A percentile compares a stretch with the other conserved stretches of the same genome.
phyloP scores from a whole-genome alignment of 1,140 invertebrate genomes.

The Popillia japonica region DNA sequence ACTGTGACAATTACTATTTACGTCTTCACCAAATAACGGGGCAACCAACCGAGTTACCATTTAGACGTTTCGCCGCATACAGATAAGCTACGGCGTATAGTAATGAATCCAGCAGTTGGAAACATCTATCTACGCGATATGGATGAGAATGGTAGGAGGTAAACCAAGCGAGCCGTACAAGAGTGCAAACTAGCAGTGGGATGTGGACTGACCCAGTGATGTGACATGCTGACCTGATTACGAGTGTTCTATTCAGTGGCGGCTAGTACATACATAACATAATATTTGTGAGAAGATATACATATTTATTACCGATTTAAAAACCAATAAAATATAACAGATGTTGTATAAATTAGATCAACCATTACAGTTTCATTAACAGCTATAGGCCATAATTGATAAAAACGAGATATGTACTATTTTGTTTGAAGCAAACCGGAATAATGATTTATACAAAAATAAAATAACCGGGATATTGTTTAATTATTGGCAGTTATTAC shows the following conservation, averaged over 20 bases:
- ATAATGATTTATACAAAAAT: too few relatives aligned
- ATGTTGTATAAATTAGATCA: too few relatives aligned
- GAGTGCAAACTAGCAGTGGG: background rate
- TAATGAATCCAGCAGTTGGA: background rate
- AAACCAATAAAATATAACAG: too few relatives aligned
- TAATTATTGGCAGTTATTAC: too few relatives aligned
- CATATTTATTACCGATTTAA: too few relatives aligned
- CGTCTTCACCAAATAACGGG: slow-evolving; percentile 16
- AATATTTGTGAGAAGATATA: too few relatives aligned
- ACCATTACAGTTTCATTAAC: too few relatives aligned
- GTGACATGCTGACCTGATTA: slow-evolving; percentile 24
- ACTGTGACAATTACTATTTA: slow-evolving; percentile 11
- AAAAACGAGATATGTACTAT: too few relatives aligned
- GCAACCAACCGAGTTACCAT: slow-evolving; percentile 16
- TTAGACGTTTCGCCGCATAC: background rate
- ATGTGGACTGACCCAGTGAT: slow-evolving; percentile 14
- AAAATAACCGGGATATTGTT: too few relatives aligned
- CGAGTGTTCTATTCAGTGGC: background rate
- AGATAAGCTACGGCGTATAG: background rate
- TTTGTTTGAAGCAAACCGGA: too few relatives aligned
- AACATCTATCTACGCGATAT: background rate
- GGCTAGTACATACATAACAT: too few relatives aligned
- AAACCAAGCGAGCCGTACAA: background rate
- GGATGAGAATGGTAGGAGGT: background rate
- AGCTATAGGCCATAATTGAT: too few relatives aligned